phyloP scores from a whole-genome alignment of 2,888 invertebrate genomes.

The Pandemis corylana region DNA sequence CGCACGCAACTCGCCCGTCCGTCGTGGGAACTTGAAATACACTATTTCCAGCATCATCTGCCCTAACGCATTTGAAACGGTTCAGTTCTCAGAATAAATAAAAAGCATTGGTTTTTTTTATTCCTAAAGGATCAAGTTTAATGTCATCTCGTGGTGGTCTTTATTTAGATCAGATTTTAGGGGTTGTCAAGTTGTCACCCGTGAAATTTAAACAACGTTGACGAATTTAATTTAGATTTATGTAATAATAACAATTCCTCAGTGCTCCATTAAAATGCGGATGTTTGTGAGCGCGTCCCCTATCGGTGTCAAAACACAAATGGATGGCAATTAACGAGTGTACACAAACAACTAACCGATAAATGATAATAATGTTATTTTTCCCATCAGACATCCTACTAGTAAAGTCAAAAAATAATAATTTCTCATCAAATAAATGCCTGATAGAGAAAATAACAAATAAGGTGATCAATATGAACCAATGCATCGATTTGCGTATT shows the following conservation, averaged over 20 bases:
- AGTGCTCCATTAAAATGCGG: slow-evolving; percentile 5
- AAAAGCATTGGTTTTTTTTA: slow-evolving; percentile 47
- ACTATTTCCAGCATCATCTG: slow-evolving; percentile 61
- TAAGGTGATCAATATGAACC: too few relatives aligned
- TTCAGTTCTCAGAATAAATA: slow-evolving; percentile 51
- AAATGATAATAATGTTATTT: slow-evolving; percentile 8
- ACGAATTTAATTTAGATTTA: slow-evolving; percentile 17
- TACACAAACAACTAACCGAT: neutral
- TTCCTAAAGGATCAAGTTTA: slow-evolving; percentile 54
- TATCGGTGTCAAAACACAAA: slow-evolving; percentile 2
- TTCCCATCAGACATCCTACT: neutral
- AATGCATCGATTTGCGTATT: too few relatives aligned
- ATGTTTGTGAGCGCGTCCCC: slow-evolving; percentile 8
- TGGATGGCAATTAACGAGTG: neutral
- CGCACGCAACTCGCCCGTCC: slow-evolving; percentile 60
- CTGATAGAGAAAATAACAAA: too few relatives aligned
- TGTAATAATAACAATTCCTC: neutral
- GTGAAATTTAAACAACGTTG: slow-evolving; percentile 50
- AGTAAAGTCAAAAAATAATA: too few relatives aligned
- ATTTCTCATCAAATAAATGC: too few relatives aligned
- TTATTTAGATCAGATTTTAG: slow-evolving; percentile 61
- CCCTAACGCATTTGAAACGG: slow-evolving; percentile 51
- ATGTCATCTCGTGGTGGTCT: slow-evolving; percentile 58
- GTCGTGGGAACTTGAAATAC: slow-evolving; percentile 69
- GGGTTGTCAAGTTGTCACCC: slow-evolving; percentile 52